Percentiles rank a stretch among this genome's conserved stretches.
These are phyloP conservation scores for Ephestia elutella DNA, from an alignment of 1,140 invertebrate species.

Conservation along the genomic window DNA sequence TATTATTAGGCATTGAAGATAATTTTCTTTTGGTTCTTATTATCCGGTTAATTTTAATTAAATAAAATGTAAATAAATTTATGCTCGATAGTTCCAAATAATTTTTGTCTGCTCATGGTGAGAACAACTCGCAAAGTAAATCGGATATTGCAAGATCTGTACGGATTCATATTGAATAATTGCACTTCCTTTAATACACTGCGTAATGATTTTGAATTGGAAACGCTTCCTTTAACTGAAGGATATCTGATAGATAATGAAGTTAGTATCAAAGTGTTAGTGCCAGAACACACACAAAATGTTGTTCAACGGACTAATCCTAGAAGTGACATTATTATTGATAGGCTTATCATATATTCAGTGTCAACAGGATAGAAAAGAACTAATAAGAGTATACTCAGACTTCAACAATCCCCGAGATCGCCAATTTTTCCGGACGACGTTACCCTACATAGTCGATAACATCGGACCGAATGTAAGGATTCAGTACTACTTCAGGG, in stretches of 20 bases:
- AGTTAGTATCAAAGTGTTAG: not conserved
- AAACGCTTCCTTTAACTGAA: not conserved
- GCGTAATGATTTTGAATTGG: not conserved
- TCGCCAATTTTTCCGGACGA: constrained; percentile 25
- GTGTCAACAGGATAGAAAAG: not conserved
- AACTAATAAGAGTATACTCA: constrained; percentile 22
- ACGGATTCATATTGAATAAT: not conserved
- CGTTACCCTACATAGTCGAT: constrained; percentile 29
- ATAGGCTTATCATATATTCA: not conserved
- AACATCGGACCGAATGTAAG: constrained; percentile 25
- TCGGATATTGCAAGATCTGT: not conserved
- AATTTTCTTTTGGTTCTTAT: too few relatives aligned
- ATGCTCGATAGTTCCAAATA: too few relatives aligned
- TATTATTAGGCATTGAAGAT: too few relatives aligned
- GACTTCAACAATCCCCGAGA: constrained; percentile 28
- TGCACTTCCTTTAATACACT: not conserved
- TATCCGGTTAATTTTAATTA: too few relatives aligned
- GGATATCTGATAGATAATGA: not conserved
- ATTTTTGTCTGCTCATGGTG: too few relatives aligned
- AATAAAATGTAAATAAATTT: too few relatives aligned
- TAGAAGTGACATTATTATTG: not conserved
- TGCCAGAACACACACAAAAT: not conserved
- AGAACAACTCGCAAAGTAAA: not conserved
- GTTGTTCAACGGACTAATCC: not conserved
- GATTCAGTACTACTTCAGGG: constrained; percentile 27